Percentiles rank a stretch among this genome's conserved stretches.
Evolutionary conservation across 1,140 invertebrate genomes (phyloP).

Genomic region (Ganaspis sp.): DNA sequence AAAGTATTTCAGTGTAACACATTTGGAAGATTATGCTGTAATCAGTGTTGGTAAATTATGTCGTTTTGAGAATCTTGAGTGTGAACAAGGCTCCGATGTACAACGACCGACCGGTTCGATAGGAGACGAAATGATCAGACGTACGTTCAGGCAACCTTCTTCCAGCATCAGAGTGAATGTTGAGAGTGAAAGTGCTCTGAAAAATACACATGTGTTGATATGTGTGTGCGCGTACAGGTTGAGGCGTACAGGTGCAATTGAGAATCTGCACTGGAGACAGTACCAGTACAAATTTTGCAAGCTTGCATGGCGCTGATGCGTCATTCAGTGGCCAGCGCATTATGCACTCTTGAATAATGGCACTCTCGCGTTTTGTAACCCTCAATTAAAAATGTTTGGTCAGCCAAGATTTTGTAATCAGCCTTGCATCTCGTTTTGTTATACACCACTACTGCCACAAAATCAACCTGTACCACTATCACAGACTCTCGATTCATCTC

Average conservation of each 20-base stretch:
- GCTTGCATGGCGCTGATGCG: neutral
- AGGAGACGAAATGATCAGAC: slow-evolving; percentile 51
- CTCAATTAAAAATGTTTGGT: slow-evolving; percentile 52
- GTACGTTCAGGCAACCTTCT: slow-evolving; percentile 55
- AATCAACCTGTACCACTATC: neutral
- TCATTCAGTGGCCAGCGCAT: slow-evolving; percentile 41
- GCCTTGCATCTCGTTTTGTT: slow-evolving; percentile 17
- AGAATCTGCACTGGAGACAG: slow-evolving; percentile 27
- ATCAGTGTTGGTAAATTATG: neutral
- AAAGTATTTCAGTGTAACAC: neutral
- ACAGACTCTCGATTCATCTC: neutral
- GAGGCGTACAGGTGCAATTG: slow-evolving; percentile 44
- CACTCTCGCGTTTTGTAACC: slow-evolving; percentile 54
- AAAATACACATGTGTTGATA: slow-evolving; percentile 52
- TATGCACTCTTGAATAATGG: slow-evolving; percentile 51
- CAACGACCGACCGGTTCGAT: slow-evolving; percentile 48
- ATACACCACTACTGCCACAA: neutral
- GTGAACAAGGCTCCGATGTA: neutral
- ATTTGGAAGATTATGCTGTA: slow-evolving; percentile 1
- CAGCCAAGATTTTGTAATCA: slow-evolving; percentile 57
- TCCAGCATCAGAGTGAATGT: slow-evolving; percentile 58
- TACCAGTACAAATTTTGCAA: neutral
- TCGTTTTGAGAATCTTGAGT: neutral
- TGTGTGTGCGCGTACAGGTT: slow-evolving; percentile 39
- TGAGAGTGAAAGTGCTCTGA: slow-evolving; percentile 68